Conservation (phyloP, 2,113 vertebrate species). For the Anolis sagrei region DNA sequence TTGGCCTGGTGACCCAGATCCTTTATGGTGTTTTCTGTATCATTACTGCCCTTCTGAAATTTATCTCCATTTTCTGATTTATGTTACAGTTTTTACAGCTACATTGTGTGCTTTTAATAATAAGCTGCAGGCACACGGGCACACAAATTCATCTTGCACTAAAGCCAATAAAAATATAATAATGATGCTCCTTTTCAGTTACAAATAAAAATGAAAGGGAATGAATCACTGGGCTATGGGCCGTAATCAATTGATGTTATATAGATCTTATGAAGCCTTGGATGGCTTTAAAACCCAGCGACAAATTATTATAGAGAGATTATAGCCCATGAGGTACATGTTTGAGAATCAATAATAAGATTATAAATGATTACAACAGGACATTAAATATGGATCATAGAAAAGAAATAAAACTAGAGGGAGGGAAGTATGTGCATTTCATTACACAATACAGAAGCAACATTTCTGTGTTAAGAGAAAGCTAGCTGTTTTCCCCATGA, state of each 20-base stretch:
- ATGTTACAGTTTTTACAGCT: not conserved
- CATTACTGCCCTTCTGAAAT: not conserved
- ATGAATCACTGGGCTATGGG: conserved; percentile 55
- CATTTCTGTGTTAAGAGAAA: not conserved
- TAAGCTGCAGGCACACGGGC: not conserved
- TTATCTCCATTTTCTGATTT: conserved; percentile 20
- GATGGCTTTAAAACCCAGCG: not conserved
- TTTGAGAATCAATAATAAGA: conserved; percentile 40
- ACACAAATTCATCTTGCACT: conserved; percentile 7
- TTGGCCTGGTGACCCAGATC: not conserved
- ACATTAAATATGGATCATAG: conserved; percentile 63
- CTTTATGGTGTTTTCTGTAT: not conserved
- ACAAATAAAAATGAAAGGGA: conserved; percentile 49
- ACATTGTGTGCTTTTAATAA: conserved; percentile 15
- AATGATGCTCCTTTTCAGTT: conserved; percentile 39
- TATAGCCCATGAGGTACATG: not conserved
- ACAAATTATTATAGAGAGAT: not conserved
- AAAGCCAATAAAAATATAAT: conserved; percentile 40
- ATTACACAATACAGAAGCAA: conserved; percentile 22
- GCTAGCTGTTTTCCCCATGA: not conserved
- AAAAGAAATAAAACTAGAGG: conserved; percentile 40
- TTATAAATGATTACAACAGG: conserved; percentile 50
- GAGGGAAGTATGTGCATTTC: not conserved
- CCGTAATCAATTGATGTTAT: conserved; percentile 17
- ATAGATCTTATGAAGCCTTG: not conserved